Base-by-base conservation (phyloP, 2,113 vertebrate genomes). In the Phainopepla nitens region DNA sequence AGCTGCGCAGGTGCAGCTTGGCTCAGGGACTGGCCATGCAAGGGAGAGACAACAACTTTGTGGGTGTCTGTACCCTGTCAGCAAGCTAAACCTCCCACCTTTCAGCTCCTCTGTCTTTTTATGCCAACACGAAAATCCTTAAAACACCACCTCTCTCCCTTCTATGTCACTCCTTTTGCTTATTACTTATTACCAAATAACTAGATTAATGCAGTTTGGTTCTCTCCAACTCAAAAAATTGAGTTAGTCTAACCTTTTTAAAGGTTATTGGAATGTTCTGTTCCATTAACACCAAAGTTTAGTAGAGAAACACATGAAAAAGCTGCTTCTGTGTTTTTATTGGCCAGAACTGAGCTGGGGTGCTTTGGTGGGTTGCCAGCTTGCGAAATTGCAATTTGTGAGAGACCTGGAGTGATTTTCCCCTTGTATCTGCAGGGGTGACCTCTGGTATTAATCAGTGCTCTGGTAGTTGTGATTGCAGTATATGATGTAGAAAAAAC, bases 161-260 rank as follows among this genome's bases (percentile, higher is more conserved):
- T 49, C 36, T 35, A 1, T 2, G 1, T 35, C 2, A 0, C 21
- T 61, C 35, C 35, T 65, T 85, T 76, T 0, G 0, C 65, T 51
- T 70, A 42, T 9, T 51, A 2, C 60, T 41, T 58, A 35, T 12
- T 54, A 44, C n/a, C 7, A 27, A 70, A 13, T 27, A 84, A 45
- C 14, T 1, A 5, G 25, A 36, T 79, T 73, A 73, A 66, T 21
- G 19, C n/a, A 58, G 25, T 50, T 76, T 4, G 1, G 39, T 29
- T 64, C 42, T 77, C 2, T 0, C 62, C 54, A 80, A 69, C 45
- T 22, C 58, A 65, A 93, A 80, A 36, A 65, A 61, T 9, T 42
- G 62, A 88, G 51, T 70, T 69, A 82, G 39, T 39, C 35, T 62
- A 73, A 70, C 42, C 44, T 88, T 83, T 82, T 70, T 69, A 86